Conservation (phyloP, 2,888 invertebrate species). For the Patella pellucida region DNA sequence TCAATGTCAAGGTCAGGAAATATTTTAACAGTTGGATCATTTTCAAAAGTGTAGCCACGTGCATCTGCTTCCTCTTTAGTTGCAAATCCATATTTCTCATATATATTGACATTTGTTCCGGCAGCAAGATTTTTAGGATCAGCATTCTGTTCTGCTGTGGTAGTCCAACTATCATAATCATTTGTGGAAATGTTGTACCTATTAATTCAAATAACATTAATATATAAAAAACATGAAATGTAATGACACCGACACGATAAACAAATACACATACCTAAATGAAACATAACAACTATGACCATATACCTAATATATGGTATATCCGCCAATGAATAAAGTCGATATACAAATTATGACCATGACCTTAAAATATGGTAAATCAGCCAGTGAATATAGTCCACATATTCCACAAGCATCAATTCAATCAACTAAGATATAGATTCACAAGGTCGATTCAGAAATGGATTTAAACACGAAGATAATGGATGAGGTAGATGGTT, state of each 20-base stretch:
- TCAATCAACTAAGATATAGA: too few species aligned
- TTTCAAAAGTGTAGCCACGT: conserved; percentile 65
- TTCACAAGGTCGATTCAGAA: too few species aligned
- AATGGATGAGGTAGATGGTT: too few species aligned
- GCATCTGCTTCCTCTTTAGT: conserved; percentile 44
- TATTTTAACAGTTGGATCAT: conserved; percentile 66
- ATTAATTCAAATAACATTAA: conserved; percentile 18
- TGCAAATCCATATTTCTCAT: conserved; percentile 52
- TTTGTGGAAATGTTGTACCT: conserved; percentile 70
- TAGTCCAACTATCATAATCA: conserved; percentile 67
- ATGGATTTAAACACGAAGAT: too few species aligned
- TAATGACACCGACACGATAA: too few species aligned
- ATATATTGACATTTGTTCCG: conserved; percentile 50
- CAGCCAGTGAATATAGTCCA: too few species aligned
- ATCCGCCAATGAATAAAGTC: too few species aligned
- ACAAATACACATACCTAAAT: too few species aligned
- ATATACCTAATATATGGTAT: background rate
- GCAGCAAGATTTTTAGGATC: conserved; percentile 31
- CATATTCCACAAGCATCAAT: too few species aligned
- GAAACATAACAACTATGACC: too few species aligned
- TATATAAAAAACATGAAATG: background rate
- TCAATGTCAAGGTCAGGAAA: conserved; percentile 61
- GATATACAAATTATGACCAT: too few species aligned
- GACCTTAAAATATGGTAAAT: too few species aligned
- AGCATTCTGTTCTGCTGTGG: conserved; percentile 47